Base-by-base conservation (phyloP, 2,113 vertebrate species). In the Muntiacus reevesi region DNA sequence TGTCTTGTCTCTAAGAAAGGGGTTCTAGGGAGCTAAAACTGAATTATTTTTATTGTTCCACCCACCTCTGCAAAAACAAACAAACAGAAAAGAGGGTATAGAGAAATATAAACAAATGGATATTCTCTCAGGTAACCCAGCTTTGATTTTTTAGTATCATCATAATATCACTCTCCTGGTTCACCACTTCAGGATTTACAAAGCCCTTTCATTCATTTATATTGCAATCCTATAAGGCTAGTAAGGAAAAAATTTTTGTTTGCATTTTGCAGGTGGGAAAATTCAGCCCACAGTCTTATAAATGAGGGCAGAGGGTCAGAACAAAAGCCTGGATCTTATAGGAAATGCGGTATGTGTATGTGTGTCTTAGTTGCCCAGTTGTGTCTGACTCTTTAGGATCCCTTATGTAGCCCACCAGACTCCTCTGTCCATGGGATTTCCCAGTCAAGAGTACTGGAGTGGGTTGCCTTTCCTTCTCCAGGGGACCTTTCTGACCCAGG, bases 191-290 rank as follows among this genome's bases (percentile, higher is more conserved):
- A 54, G 60, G 17, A 83, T 57, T 93, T 91, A 94, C n/a, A 83
- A 85, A 92, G 40, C 6, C 11, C 8, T 91, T 91, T 71, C 25
- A 87, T 91, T 71, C 25, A 87, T 54, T 95, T 84, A 67, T 92
- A 90, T 30, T 59, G 43, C 9, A 85, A 89, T 91, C 25, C 54
- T 17, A 52, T 43, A 21, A 87, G 28, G 15, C 45, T 60, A 74
- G 16, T n/a, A 74, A 59, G 64, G 13, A 82, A 90, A 90, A 92
- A 74, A 82, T 16, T 74, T 57, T 40, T 84, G 30, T 47, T 85
- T 79, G 25, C 45, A 86, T 88, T 94, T 94, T 90, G 7, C 6
- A 91, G 28, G 13, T 76, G 92, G 96, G 62, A 96, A 87, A 89
- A 81, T 6, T 54, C 45, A 92, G n/a, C 13, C 71, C 23, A 79